A percentile compares a stretch with the other conserved stretches of the same genome.
phyloP scores from a whole-genome alignment of 2,113 vertebrate genomes.

The Gallinago undulata region DNA sequence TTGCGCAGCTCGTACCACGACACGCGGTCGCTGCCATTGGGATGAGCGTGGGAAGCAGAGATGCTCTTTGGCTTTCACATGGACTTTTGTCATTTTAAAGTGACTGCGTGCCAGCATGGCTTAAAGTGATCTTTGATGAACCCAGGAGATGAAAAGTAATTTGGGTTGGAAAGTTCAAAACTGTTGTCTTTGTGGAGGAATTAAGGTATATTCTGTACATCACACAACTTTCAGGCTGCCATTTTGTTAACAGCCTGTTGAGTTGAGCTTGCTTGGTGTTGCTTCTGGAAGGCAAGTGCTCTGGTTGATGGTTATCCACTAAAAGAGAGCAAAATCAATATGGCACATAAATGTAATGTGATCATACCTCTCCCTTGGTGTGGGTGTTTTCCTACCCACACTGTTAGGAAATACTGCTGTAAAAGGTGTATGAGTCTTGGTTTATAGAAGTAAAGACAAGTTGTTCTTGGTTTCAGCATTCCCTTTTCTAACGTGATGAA shows the following conservation, averaged over 20 bases:
- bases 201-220: background rate
- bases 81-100: background rate
- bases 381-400: background rate
- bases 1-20: rapidly evolving
- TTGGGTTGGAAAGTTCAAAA: background rate
- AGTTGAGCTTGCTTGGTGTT: background rate
- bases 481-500: background rate
- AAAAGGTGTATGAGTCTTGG: background rate
- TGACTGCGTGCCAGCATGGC: background rate
- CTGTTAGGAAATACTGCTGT: background rate
- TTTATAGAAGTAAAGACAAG: background rate
- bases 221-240: background rate
- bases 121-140: background rate
- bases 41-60: background rate
- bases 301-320: background rate
- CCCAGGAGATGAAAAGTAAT: background rate
- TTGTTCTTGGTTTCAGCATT: background rate
- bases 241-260: background rate
- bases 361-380: background rate
- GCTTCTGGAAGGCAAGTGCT: background rate
- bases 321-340: background rate
- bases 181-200: rapidly evolving
- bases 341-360: background rate
- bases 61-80: background rate
- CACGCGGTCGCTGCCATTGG: background rate